phyloP scores from a whole-genome alignment of 2,888 invertebrate genomes.

The Sabatieria punctata region DNA sequence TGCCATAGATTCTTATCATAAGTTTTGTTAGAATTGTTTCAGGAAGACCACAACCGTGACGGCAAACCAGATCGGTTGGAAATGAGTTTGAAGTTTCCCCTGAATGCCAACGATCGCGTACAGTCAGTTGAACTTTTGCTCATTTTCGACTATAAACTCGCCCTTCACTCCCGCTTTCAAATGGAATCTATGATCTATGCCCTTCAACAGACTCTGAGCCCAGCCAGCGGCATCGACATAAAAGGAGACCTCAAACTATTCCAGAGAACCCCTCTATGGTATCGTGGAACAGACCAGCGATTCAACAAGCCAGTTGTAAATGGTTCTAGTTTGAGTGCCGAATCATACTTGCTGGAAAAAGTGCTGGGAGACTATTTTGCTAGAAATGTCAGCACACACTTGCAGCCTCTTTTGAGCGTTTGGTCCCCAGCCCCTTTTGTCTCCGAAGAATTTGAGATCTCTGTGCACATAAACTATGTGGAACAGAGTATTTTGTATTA shows the following conservation, averaged over 20 bases:
- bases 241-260: conserved; percentile 35
- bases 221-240: conserved; percentile 34
- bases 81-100: conserved; percentile 39
- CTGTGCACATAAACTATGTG: conserved; percentile 38
- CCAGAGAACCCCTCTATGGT: conserved; percentile 35
- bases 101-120: conserved; percentile 40
- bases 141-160: conserved; percentile 27
- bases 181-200: conserved; percentile 39
- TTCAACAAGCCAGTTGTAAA: conserved; percentile 35
- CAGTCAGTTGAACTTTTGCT: conserved; percentile 40
- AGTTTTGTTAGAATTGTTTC: too few relatives aligned
- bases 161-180: conserved; percentile 35
- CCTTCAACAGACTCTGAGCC: conserved; percentile 29
- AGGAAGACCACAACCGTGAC: conserved; percentile 48
- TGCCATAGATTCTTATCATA: too few relatives aligned
- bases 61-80: conserved; percentile 46
- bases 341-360: not conserved
- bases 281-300: conserved; percentile 38
- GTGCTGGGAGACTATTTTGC: not conserved
- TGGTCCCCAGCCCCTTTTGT: conserved; percentile 16
- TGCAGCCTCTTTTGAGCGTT: not conserved
- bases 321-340: not conserved
- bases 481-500: conserved; percentile 46
- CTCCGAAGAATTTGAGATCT: conserved; percentile 20
- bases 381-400: not conserved